phyloP scores from a whole-genome alignment of 2,113 vertebrate genomes.

The Hydropotes inermis region DNA sequence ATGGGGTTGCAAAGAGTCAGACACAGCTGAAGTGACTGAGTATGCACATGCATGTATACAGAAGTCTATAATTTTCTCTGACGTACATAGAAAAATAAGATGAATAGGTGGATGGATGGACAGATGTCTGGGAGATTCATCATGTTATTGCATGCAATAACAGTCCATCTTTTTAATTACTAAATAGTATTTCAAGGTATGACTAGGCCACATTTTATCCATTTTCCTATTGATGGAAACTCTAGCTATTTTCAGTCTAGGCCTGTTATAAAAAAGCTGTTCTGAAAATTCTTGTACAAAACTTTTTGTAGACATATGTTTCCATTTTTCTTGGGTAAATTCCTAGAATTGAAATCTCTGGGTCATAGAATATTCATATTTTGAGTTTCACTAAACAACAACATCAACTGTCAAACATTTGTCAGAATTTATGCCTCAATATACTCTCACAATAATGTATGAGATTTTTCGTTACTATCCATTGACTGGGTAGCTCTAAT shows the following conservation, averaged over 20 bases:
- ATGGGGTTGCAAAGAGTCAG: not conserved
- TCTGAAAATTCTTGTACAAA: not conserved
- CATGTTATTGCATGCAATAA: not conserved
- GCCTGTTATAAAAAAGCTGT: not conserved
- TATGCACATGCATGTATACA: not conserved
- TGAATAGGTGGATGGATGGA: not conserved
- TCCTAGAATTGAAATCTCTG: not conserved
- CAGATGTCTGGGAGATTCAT: not conserved
- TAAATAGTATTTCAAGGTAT: not conserved
- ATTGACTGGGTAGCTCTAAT: not conserved
- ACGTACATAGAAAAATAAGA: not conserved
- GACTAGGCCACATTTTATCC: not conserved
- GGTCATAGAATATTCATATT: not conserved
- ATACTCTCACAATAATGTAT: not conserved
- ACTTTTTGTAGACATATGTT: not conserved
- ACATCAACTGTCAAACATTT: not conserved
- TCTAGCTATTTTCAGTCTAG: not conserved
- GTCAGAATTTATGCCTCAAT: not conserved
- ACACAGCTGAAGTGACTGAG: not conserved
- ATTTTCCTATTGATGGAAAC: not conserved
- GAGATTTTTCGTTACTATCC: not conserved
- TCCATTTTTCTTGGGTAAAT: slow-evolving; percentile 16
- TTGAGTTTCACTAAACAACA: not conserved
- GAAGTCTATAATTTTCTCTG: not conserved
- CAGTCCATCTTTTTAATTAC: not conserved